Base-by-base conservation (phyloP, 1,140 invertebrate species). In the Saccostrea glomerata region DNA sequence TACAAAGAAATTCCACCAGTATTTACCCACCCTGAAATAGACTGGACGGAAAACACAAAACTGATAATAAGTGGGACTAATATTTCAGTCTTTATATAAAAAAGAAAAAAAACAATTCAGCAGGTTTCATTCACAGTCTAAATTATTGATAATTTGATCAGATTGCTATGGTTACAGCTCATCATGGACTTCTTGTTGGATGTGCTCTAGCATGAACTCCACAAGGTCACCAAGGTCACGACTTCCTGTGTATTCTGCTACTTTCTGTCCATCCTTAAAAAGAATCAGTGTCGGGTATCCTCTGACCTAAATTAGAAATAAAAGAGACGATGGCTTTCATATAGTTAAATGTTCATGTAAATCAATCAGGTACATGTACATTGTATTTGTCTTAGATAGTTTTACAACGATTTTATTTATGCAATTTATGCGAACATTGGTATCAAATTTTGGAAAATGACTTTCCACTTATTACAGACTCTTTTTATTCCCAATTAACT, bases 221-320 rank as follows among this genome's bases (percentile, higher is more conserved):
- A 60, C 84, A 36, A 85, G 84, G 23, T 58, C 55, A 54, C 96
- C 11, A 97, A 93, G 7, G 95, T 96, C 86, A 60, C 97, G 95
- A 47, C 96, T 96, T n/a, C 97, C 97, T 88, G 96, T 96, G 92
- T 97, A 97, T 92, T 97, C 97, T 25, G 86, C 58, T 86, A 96
- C 93, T 85, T 94, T 93, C 89, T 95, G 93, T n/a, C 97, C 97
- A 95, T 98, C 96, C 93, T 97, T 96, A 90, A 98, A 97, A 96
- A 97, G 97, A 2, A 98, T 94, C 7, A 98, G 92, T 3, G 97
- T 97, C 1, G 97, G 97, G 94, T 97, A 98, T 25, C 97, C 97
- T 92, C 97, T 97, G n/a, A 98, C 96, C 91, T 93, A 73, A 36
- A 90, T 66, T 66, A 56, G 87, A 87, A 82, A 20, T 20, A 2